Evolutionary conservation across 2,888 invertebrate genomes (phyloP).

Genomic region (Eupithecia tripunctaria): DNA sequence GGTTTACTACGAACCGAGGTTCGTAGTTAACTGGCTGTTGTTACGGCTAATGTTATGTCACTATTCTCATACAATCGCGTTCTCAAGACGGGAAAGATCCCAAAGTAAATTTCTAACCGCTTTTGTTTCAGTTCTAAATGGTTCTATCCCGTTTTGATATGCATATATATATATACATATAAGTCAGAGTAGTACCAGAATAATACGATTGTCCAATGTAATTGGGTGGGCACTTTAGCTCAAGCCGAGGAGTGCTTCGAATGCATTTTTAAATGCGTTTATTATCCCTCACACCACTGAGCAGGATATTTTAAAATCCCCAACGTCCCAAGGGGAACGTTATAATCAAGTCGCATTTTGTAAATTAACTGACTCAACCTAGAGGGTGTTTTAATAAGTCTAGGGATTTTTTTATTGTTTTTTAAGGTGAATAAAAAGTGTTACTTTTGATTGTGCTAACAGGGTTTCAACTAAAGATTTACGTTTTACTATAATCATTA

Average conservation of each 20-base stretch:
- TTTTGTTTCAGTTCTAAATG: not conserved
- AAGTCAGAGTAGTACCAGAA: too few relatives aligned
- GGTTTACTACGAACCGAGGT: too few relatives aligned
- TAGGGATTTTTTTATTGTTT: not conserved
- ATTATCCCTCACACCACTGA: conserved; percentile 28
- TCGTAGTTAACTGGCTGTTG: too few relatives aligned
- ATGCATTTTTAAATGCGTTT: conserved; percentile 37
- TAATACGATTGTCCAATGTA: conserved; percentile 9
- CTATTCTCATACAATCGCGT: not conserved
- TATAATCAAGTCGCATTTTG: conserved; percentile 13
- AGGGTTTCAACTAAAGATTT: too few relatives aligned
- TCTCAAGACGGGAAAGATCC: not conserved
- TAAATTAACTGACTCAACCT: not conserved
- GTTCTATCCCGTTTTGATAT: not conserved
- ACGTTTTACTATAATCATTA: too few relatives aligned
- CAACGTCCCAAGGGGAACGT: conserved; percentile 8
- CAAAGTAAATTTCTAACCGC: not conserved
- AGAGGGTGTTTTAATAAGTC: not conserved
- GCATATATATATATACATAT: not conserved
- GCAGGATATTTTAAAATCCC: conserved; percentile 25
- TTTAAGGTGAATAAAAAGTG: not conserved
- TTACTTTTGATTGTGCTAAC: too few relatives aligned
- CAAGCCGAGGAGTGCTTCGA: conserved; percentile 20
- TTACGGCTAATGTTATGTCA: too few relatives aligned
- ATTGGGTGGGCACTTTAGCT: conserved; percentile 24